These are phyloP conservation scores for Telmatochromis sp. DNA, from an alignment of 2,113 vertebrate species.

Conservation along the genomic window DNA sequence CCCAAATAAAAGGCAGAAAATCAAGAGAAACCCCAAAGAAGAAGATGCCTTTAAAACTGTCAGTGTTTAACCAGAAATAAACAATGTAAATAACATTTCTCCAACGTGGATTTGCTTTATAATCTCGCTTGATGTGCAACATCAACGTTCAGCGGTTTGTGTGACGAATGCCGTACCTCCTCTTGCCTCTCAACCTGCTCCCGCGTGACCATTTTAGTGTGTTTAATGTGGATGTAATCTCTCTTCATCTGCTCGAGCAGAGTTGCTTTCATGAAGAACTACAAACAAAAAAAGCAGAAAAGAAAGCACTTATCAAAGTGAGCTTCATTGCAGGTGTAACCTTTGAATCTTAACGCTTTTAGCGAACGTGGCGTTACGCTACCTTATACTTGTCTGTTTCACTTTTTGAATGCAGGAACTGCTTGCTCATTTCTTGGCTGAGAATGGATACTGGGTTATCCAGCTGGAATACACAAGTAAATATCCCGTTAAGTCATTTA, in stretches of 20 bases:
- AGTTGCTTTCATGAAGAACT: conserved; percentile 96
- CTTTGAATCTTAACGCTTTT: not conserved
- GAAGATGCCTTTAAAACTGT: not conserved
- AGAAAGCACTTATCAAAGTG: not conserved
- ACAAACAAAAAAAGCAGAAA: not conserved
- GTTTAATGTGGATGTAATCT: conserved; percentile 86
- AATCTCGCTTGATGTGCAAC: not conserved
- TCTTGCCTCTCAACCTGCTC: conserved; percentile 49
- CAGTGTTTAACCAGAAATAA: not conserved
- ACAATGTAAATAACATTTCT: not conserved
- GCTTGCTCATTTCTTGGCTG: conserved; percentile 93
- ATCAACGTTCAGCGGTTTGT: not conserved
- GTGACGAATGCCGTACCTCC: not conserved
- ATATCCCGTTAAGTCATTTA: not conserved
- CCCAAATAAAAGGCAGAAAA: not conserved
- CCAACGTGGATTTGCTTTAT: not conserved
- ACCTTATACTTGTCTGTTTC: conserved; percentile 93
- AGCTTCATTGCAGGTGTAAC: not conserved
- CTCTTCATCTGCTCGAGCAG: conserved; percentile 90
- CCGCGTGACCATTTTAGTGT: conserved; percentile 69
- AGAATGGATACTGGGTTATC: conserved; percentile 90
- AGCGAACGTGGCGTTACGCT: not conserved
- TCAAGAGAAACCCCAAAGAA: rapidly evolving
- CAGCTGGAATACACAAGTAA: conserved; percentile 69
- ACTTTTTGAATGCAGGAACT: conserved; percentile 88